A percentile compares a stretch with the other conserved stretches of the same genome.
These are phyloP conservation scores for Disparrhopalites patrizii DNA, from an alignment of 2,888 invertebrate species.

Conservation along the genomic window DNA sequence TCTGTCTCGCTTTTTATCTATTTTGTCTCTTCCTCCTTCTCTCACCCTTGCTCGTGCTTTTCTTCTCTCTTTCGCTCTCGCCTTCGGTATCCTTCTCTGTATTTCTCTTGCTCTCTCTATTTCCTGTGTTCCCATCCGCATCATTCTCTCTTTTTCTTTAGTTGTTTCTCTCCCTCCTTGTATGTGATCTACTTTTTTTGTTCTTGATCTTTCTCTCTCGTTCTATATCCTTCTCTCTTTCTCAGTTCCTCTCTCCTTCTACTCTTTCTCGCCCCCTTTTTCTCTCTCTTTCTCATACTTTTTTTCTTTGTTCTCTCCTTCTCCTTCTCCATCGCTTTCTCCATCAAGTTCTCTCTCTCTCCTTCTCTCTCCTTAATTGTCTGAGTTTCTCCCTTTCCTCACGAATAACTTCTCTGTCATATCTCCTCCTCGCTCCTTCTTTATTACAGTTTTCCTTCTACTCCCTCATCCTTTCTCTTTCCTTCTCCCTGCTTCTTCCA, in stretches of 20 bases:
- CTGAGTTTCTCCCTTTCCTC: no score
- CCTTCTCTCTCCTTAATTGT: neutral
- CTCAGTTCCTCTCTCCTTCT: no score
- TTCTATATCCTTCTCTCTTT: neutral
- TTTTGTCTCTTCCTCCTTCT: neutral
- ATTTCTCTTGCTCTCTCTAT: no score
- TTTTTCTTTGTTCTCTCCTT: neutral
- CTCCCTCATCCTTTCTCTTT: neutral
- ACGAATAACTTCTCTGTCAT: no score
- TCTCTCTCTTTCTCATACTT: neutral
- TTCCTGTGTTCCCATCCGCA: no score
- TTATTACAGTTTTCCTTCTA: no score
- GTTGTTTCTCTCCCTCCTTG: no score
- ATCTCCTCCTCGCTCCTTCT: no score
- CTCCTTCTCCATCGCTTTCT: neutral
- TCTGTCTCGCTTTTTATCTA: neutral
- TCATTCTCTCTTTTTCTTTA: no score
- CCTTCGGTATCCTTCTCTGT: no score
- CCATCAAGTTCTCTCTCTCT: neutral
- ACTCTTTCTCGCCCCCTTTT: neutral
- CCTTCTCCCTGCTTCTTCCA: neutral
- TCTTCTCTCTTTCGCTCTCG: neutral
- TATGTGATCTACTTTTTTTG: no score
- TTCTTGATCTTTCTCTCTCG: neutral
- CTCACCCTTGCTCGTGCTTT: neutral